A percentile compares a stretch with the other conserved stretches of the same genome.
Evolutionary conservation across 2,888 invertebrate species (phyloP).

Genomic region (Gastracanthus pulcherrimus): DNA sequence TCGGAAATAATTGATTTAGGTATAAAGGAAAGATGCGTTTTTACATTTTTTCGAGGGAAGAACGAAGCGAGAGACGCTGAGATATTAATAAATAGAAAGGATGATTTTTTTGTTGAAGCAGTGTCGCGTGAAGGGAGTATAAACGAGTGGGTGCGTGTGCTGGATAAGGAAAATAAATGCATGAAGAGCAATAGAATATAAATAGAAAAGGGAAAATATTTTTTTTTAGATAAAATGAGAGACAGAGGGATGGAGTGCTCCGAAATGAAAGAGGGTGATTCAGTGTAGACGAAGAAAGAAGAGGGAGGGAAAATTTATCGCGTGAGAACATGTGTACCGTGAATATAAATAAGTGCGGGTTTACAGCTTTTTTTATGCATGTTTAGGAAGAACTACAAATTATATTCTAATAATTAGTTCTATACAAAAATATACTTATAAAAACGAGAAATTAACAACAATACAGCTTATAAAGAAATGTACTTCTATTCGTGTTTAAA

Average conservation of each 20-base stretch:
- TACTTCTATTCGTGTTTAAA: too few relatives aligned
- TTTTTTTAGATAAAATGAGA: not conserved
- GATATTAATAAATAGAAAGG: not conserved
- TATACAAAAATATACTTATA: too few relatives aligned
- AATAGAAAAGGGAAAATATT: not conserved
- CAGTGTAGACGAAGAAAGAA: not conserved
- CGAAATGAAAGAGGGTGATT: not conserved
- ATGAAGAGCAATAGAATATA: not conserved
- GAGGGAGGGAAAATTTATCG: not conserved
- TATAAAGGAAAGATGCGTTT: not conserved
- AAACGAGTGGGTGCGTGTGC: not conserved
- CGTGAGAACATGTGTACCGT: not conserved
- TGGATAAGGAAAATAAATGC: not conserved
- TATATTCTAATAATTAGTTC: too few relatives aligned
- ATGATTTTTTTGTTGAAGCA: not conserved
- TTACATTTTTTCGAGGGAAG: not conserved
- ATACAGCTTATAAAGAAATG: too few relatives aligned
- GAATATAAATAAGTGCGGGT: not conserved
- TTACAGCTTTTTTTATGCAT: not conserved
- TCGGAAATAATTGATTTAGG: not conserved
- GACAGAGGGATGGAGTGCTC: not conserved
- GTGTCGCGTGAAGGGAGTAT: too few relatives aligned
- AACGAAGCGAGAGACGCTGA: not conserved
- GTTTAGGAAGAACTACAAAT: not conserved
- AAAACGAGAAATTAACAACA: too few relatives aligned